These are phyloP conservation scores for Rhyacichthys aspro DNA, from an alignment of 2,797 vertebrate species.

Conservation along the genomic window DNA sequence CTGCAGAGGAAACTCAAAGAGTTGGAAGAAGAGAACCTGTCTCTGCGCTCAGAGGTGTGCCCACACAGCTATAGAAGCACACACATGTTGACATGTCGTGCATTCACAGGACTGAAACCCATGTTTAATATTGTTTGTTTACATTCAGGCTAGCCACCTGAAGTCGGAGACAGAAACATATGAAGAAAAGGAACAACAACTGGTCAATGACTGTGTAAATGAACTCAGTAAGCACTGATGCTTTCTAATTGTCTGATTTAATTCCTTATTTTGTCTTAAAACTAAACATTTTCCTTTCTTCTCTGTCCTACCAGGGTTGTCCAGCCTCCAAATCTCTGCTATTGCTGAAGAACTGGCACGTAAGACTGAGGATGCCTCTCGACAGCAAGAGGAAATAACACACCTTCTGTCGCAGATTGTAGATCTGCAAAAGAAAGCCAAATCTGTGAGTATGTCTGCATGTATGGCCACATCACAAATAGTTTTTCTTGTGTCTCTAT, in stretches of 20 bases:
- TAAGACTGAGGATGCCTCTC: conserved; percentile 96
- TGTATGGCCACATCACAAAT: background rate
- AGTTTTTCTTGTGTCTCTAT: background rate
- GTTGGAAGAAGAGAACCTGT: conserved; percentile 94
- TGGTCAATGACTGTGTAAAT: conserved; percentile 98
- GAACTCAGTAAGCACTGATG: conserved; percentile 87
- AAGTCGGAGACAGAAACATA: conserved; percentile 96
- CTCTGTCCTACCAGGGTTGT: conserved; percentile 79
- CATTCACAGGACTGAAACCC: background rate
- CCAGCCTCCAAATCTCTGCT: conserved; percentile 91
- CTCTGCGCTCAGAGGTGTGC: conserved; percentile 92
- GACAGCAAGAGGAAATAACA: conserved; percentile 97
- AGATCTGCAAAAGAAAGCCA: conserved; percentile 95
- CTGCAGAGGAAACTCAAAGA: conserved; percentile 95
- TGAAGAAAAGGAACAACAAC: conserved; percentile 96
- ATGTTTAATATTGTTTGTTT: conserved; percentile 8
- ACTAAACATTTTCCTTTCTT: background rate
- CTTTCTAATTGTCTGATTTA: background rate
- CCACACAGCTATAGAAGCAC: background rate
- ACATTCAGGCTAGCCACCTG: conserved; percentile 88
- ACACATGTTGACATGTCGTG: background rate
- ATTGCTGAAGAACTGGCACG: conserved; percentile 94
- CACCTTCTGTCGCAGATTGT: conserved; percentile 97
- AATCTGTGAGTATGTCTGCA: conserved; percentile 84
- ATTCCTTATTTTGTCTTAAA: background rate